Evolutionary conservation across 2,797 vertebrate genomes (phyloP), one percentile per base, ranked within the genome.

Genomic region (Propithecus perrieri): DNA sequence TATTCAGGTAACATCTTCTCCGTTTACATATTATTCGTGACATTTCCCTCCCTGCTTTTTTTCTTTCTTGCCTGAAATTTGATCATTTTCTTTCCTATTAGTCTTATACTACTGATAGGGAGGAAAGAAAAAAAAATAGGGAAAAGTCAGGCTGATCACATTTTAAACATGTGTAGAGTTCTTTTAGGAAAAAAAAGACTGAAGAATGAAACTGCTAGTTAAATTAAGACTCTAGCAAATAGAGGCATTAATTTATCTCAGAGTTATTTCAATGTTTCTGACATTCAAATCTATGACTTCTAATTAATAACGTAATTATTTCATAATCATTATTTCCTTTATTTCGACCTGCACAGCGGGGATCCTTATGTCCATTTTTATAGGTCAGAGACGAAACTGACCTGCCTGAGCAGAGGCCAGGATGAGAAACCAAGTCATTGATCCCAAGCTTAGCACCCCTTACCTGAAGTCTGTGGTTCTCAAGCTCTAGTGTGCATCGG

Each of bases 1-100:
- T 75, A 96, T 53, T 87, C 76, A 89, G 48, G 96, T 53, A 87
- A 65, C 72, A 84, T 55, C 86, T 96, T 50, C 41, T 93, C 46
- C 46, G 83, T 33, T 93, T 91, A 78, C 46, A 57, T n/a, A 50
- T 59, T 88, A 86, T 63, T 80, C 61, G 57, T n/a, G 63, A 76
- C n/a, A 43, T 69, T 71, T 50, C 8, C 3, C 13, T 79, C 33
- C 17, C 18, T 92, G 55, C 14, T 69, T 13, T 86, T 76, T 90
- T 53, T n/a, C 72, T 78, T 93, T 74, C n/a, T 79, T 63, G 65
- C 10, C 55, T 93, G 24, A 91, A 84, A 89, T 81, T 67, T 84
- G 48, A 87, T 93, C 30, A 53, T 71, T 94, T 96, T 96, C 57
- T 85, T 91, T 81, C 75, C 80, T 74, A 41, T 26, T 87, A 76